Evolutionary conservation across 2,113 vertebrate species (phyloP).

Genomic region (Halcyon senegalensis): DNA sequence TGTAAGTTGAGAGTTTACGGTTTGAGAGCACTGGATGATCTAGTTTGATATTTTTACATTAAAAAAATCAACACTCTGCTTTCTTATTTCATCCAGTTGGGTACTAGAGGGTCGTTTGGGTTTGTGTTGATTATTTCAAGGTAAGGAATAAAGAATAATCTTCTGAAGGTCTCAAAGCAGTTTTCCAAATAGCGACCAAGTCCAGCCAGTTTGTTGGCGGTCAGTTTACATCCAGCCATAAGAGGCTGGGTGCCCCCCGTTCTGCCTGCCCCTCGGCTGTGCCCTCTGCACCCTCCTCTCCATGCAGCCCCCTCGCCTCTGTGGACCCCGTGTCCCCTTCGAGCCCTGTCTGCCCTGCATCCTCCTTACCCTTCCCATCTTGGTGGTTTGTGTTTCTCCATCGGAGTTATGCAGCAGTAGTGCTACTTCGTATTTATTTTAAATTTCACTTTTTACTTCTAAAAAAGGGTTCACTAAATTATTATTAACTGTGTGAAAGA

Average conservation of each 20-base stretch:
- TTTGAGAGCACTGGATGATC: background rate
- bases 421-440: accelerated
- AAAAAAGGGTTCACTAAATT: background rate
- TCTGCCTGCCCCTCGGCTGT: background rate
- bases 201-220: background rate
- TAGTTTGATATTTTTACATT: background rate
- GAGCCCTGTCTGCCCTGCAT: background rate
- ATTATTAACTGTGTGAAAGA: background rate
- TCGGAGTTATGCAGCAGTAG: accelerated
- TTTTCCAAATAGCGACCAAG: too few species aligned
- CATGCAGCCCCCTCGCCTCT: too few species aligned
- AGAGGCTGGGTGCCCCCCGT: background rate
- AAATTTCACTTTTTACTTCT: background rate
- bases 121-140: background rate
- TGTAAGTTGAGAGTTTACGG: background rate
- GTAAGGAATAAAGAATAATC: background rate
- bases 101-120: background rate
- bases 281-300: background rate
- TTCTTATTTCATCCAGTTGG: background rate
- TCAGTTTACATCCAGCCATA: background rate
- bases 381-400: too few species aligned
- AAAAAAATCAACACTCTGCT: background rate
- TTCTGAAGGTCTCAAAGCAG: background rate
- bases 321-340: background rate
- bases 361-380: background rate